These are phyloP conservation scores for Phrynosoma platyrhinos DNA, from an alignment of 2,113 vertebrate species.

Conservation along the genomic window DNA sequence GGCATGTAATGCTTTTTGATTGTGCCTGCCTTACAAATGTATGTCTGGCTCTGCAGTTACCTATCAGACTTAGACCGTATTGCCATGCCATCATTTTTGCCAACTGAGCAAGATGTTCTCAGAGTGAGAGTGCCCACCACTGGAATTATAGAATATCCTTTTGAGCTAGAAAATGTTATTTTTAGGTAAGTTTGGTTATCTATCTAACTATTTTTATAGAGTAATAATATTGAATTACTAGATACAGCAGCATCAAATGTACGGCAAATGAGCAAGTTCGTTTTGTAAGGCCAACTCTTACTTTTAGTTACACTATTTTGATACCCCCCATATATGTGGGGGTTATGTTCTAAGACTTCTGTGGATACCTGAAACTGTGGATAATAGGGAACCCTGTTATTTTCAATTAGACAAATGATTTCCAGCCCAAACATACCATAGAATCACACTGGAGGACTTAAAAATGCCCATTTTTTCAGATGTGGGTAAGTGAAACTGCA, in stretches of 20 bases:
- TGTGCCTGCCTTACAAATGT: slow-evolving; percentile 11
- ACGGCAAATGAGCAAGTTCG: no score
- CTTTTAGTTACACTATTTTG: neutral
- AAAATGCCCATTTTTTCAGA: no score
- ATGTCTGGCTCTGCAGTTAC: slow-evolving; percentile 75
- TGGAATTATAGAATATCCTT: slow-evolving; percentile 87
- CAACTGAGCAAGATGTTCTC: slow-evolving; percentile 84
- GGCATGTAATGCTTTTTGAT: neutral
- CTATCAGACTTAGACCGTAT: slow-evolving; percentile 83
- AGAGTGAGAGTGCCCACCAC: slow-evolving; percentile 83
- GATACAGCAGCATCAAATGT: neutral
- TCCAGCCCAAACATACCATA: no score
- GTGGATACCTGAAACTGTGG: no score
- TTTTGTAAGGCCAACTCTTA: neutral
- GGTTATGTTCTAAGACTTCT: no score
- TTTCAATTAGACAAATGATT: no score
- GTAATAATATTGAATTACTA: neutral
- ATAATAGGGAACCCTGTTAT: no score
- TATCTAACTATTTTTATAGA: neutral
- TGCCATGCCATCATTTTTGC: slow-evolving; percentile 73
- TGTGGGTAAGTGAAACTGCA: no score
- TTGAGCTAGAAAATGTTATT: slow-evolving; percentile 80
- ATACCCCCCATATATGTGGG: no score
- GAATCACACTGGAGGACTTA: no score
- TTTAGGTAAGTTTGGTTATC: slow-evolving; percentile 79